Evolutionary conservation across 1,140 invertebrate species (phyloP).

Genomic region (Drosophila nannoptera): DNA sequence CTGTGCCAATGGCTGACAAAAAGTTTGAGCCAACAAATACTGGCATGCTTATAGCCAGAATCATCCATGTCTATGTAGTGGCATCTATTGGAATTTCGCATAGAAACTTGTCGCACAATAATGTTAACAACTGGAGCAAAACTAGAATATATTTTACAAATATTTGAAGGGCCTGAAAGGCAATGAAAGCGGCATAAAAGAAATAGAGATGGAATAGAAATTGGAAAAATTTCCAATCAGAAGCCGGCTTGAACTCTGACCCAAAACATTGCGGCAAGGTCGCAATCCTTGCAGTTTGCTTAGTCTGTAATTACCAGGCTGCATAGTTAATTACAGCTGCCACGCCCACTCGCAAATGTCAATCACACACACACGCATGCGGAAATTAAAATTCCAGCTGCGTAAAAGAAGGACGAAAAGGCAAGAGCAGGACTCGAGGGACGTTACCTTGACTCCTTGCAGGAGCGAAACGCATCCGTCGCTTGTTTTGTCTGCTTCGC

Average conservation of each 20-base stretch:
- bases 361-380: constrained; percentile 1
- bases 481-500: neutral
- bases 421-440: constrained; percentile 14
- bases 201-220: neutral
- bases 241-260: too few relatives aligned
- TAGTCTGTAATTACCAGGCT: constrained; percentile 6
- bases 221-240: too few relatives aligned
- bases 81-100: constrained; percentile 42
- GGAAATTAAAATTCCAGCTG: constrained; percentile 70
- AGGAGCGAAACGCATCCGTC: neutral
- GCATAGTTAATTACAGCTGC: neutral
- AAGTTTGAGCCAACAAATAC: constrained; percentile 38
- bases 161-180: too few relatives aligned
- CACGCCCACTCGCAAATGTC: neutral
- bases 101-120: constrained; percentile 70
- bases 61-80: constrained; percentile 7
- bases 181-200: too few relatives aligned
- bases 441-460: constrained; percentile 7
- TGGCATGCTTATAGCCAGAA: constrained; percentile 42
- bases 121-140: constrained; percentile 48
- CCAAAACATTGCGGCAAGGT: neutral
- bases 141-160: constrained; percentile 54
- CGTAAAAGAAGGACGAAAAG: constrained; percentile 42
- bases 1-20: constrained; percentile 49
- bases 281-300: neutral